These are phyloP conservation scores for Hiodon tergisus DNA, from an alignment of 2,113 vertebrate species.

Conservation along the genomic window DNA sequence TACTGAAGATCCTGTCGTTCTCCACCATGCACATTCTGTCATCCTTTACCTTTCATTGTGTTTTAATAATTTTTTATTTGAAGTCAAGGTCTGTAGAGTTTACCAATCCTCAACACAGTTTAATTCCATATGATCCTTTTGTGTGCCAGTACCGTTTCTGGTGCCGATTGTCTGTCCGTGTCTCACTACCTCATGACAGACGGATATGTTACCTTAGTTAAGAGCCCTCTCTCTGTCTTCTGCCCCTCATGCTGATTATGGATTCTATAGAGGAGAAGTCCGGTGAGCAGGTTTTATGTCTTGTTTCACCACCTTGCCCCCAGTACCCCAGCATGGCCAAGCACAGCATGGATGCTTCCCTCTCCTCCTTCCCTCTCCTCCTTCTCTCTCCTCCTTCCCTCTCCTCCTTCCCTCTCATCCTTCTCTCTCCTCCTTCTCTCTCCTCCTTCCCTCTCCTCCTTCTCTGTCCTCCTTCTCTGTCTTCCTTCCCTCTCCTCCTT, in stretches of 20 bases:
- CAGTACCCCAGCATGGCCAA: too few relatives aligned
- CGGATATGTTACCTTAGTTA: neutral
- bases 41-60: too few relatives aligned
- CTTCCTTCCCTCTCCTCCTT: too few relatives aligned
- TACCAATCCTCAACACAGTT: too few relatives aligned
- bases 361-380: neutral
- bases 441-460: neutral
- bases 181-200: neutral
- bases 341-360: conserved; percentile 18
- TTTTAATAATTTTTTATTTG: too few relatives aligned
- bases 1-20: too few relatives aligned
- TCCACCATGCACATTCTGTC: too few relatives aligned
- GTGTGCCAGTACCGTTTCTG: neutral
- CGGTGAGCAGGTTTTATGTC: conserved; percentile 70
- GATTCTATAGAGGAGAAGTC: conserved; percentile 82
- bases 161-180: neutral
- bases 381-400: conserved; percentile 11
- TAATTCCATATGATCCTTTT: too few relatives aligned
- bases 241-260: conserved; percentile 27
- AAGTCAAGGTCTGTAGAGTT: too few relatives aligned
- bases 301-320: too few relatives aligned
- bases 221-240: conserved; percentile 24
- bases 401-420: neutral
- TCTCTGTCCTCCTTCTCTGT: too few relatives aligned
- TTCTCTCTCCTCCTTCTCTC: neutral